Evolutionary conservation across 2,113 vertebrate species (phyloP), one percentile per base, ranked within the genome.

Genomic region (Pungitius pungitius): DNA sequence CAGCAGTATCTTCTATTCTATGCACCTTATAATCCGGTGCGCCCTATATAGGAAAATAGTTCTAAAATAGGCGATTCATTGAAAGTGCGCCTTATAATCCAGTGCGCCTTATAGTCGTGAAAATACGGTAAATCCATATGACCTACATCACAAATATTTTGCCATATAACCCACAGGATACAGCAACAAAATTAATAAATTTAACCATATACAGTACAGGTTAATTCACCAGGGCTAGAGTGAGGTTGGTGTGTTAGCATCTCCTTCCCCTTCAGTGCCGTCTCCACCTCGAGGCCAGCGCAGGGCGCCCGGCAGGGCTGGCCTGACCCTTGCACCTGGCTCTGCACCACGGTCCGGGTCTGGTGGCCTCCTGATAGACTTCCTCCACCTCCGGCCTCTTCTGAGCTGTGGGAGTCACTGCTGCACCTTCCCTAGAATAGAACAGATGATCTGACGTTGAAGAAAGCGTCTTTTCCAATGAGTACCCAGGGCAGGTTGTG

Each of bases 321-420:
- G 24, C 57, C 64, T 14, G 62, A 55, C 14, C 83, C 85, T 75
- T 86, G 86, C 54, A 82, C 75, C 73, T 85, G 87, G 37, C 77
- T 84, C 62, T 90, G 83, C 39, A 82, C 89, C 62, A 80, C 69
- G 0, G 69, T 87, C 58, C 78, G 86, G 69, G 80, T 76, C 55
- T 83, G 82, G 40, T 66, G 80, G 42, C 63, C 72, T 57, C 75
- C 82, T 45, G 43, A 24, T 12, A 55, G 70, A 59, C 67, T 30
- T 18, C 61, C 74, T 26, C 61, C 82, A 30, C 76, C 83, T 39
- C 56, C 80, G 1, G 83, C 85, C 79, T 92, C 93, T 10, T 92
- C 92, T 1, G 88, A 92, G 77, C 90, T 91, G 63, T 24, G 82
- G 20, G 90, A 92, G 69, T 85, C 85, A 69, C 88, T 90, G 86